These are phyloP conservation scores for Drosophila trapezifrons DNA, from an alignment of 1,140 invertebrate species.

Conservation along the genomic window DNA sequence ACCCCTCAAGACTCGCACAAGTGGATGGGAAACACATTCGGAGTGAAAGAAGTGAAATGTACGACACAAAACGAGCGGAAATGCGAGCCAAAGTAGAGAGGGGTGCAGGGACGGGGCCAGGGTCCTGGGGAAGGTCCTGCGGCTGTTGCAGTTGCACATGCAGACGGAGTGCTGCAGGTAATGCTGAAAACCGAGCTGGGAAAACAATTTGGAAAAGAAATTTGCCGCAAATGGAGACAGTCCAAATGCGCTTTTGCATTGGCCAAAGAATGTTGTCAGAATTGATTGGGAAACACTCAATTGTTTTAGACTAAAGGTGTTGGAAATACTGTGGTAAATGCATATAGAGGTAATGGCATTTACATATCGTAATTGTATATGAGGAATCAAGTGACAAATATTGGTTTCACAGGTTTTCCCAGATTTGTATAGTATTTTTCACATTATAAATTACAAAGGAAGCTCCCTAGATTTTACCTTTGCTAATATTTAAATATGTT, in stretches of 20 bases:
- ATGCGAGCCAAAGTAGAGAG: conserved; percentile 58
- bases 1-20: conserved; percentile 72
- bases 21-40: conserved; percentile 67
- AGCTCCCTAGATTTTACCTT: neutral
- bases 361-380: neutral
- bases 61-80: conserved; percentile 71
- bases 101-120: neutral
- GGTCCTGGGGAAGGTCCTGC: conserved; percentile 17
- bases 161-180: conserved; percentile 30
- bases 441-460: neutral
- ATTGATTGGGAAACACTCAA: conserved; percentile 33
- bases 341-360: conserved; percentile 3
- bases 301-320: conserved; percentile 5
- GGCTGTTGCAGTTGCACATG: conserved; percentile 26
- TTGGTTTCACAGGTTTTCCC: no score
- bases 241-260: conserved; percentile 45
- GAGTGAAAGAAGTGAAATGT: conserved; percentile 59
- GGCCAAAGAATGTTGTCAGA: conserved; percentile 24
- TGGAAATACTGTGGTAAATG: conserved; percentile 12
- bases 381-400: no score
- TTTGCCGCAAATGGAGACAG: conserved; percentile 53
- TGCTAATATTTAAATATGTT: neutral
- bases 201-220: conserved; percentile 57
- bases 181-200: conserved; percentile 40
- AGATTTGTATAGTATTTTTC: no score